These are phyloP conservation scores for Crocodylus rhombifer DNA, from an alignment of 2,797 vertebrate genomes.

Conservation along the genomic window DNA sequence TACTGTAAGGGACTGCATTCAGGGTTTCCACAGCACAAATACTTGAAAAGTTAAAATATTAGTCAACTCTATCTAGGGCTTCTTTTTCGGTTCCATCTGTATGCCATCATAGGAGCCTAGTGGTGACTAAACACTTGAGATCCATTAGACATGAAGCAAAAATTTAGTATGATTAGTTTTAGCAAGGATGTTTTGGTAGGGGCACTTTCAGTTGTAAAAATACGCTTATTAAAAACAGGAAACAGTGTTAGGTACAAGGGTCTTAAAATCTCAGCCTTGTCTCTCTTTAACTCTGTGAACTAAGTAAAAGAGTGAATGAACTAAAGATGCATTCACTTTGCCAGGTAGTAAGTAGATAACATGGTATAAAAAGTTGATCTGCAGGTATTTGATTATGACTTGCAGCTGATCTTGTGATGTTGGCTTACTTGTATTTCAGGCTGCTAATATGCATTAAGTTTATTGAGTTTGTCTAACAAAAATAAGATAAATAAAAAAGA, in stretches of 20 bases:
- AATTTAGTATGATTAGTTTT: slow-evolving; percentile 17
- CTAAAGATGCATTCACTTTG: neutral
- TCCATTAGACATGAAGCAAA: neutral
- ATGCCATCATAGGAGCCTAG: neutral
- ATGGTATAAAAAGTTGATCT: neutral
- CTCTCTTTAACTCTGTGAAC: neutral
- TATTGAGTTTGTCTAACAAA: too few relatives aligned
- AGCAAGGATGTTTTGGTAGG: neutral
- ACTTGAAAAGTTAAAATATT: slow-evolving; percentile 49
- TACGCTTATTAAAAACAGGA: neutral
- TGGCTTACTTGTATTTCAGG: neutral
- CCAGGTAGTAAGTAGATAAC: neutral
- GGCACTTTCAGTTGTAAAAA: neutral
- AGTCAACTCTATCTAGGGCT: slow-evolving; percentile 50
- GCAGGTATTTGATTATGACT: neutral
- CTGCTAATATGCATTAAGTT: neutral
- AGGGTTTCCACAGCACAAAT: slow-evolving; percentile 51
- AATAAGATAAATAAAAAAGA: too few relatives aligned
- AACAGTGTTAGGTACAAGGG: neutral
- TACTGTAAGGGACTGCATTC: slow-evolving; percentile 60
- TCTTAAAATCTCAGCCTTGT: neutral
- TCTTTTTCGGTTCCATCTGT: slow-evolving; percentile 32
- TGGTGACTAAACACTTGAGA: neutral
- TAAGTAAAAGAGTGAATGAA: slow-evolving; percentile 22
- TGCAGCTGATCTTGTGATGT: neutral